These are phyloP conservation scores for Agrochola litura DNA, from an alignment of 2,888 invertebrate species.

Conservation along the genomic window DNA sequence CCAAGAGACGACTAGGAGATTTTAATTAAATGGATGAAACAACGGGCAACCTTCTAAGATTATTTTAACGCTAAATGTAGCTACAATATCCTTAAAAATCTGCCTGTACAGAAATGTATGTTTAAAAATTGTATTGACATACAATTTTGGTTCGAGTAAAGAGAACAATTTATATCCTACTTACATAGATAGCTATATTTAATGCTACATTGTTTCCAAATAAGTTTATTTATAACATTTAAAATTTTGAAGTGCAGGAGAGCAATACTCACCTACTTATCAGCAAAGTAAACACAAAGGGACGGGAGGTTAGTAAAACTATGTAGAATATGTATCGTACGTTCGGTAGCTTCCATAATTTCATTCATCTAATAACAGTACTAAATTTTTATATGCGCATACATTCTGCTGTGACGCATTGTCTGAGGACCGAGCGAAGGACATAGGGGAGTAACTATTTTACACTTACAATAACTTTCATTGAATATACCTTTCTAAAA, in stretches of 20 bases:
- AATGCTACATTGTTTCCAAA: not conserved
- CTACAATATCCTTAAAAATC: not conserved
- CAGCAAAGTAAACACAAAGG: constrained; percentile 50
- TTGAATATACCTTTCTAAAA: constrained; percentile 8
- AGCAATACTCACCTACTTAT: constrained; percentile 51
- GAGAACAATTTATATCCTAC: not conserved
- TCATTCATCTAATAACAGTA: constrained; percentile 81
- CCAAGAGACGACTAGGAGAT: constrained; percentile 15
- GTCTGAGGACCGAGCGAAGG: constrained; percentile 67
- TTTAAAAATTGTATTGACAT: not conserved
- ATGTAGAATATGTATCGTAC: constrained; percentile 67
- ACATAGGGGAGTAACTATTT: constrained; percentile 50
- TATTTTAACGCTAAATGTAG: not conserved
- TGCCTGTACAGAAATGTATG: not conserved
- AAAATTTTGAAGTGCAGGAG: not conserved
- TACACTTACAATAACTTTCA: constrained; percentile 42
- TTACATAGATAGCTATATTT: not conserved
- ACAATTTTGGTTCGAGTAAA: not conserved
- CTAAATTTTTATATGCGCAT: constrained; percentile 85
- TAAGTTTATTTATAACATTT: not conserved
- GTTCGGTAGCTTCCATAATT: constrained; percentile 76
- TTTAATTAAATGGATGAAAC: constrained; percentile 45
- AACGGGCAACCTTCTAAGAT: not conserved
- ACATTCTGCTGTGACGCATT: constrained; percentile 77
- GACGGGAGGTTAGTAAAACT: constrained; percentile 65